Evolutionary conservation across 2,888 invertebrate genomes (phyloP), one percentile per base, ranked within the genome.

Genomic region (Amaurobius ferox): DNA sequence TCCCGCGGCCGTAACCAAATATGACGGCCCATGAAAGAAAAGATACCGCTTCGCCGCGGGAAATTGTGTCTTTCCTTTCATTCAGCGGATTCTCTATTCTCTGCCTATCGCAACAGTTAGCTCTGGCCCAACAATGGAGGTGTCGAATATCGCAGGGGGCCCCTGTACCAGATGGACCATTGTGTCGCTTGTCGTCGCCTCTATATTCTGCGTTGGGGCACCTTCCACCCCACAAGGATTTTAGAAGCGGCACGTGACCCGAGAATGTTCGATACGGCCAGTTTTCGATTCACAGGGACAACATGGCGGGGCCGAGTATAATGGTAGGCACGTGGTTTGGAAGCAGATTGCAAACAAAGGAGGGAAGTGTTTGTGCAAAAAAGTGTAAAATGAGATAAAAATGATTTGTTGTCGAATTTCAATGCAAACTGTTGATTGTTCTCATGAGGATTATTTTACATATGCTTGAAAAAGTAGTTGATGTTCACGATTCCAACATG

Each of bases 141-240:
- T 61, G 83, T 85, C 77, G 77, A 77, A 39, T 76, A 85, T 85
- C 77, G 77, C 83, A 67, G 48, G 39, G 32, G 23, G 66, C 44
- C 66, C 62, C 32, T 48, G 61, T 28, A 29, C 32, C 83, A 85
- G 83, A 85, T 85, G 83, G 83, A 77, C 83, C 64, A 77, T 85
- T 85, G 83, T 85, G 66, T 72, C 71, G 62, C 71, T 66, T 85
- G 83, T 85, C 83, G 77, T 71, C 83, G 62, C 70, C 71, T 29
- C 40, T 26, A 26, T 61, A 61, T 28, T 44, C 64, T n/a, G 64
- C 11, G 28, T 19, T n/a, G 32, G 32, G 32, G 66, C 66, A 55
- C 66, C 23, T 23, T 19, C n/a, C 66, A 16, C 13, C 64, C 66
- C 23, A 19, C 13, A n/a, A 1, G 29, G 30, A 32, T 66, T 23